These are phyloP conservation scores for Bombycilla garrulus DNA, from an alignment of 2,113 vertebrate species.

Conservation along the genomic window DNA sequence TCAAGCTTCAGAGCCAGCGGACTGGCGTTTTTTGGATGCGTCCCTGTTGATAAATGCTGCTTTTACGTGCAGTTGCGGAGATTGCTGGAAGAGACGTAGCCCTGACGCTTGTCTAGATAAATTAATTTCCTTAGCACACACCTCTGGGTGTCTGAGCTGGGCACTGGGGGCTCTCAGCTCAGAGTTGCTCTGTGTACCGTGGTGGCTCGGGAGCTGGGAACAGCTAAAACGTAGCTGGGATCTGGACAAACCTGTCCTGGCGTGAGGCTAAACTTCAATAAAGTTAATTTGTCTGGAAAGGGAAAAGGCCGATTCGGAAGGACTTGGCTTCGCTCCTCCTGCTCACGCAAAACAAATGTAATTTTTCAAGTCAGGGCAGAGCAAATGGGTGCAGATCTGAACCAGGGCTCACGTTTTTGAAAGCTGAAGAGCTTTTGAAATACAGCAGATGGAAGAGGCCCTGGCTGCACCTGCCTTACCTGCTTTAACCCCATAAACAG, in stretches of 20 bases:
- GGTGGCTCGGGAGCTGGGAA: not conserved
- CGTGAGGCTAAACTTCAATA: not conserved
- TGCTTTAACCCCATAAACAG: not conserved
- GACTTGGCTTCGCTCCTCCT: not conserved
- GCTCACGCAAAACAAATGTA: not conserved
- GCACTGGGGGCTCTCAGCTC: not conserved
- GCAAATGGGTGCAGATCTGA: not conserved
- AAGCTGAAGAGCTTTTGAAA: not conserved
- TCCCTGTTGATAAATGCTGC: not conserved
- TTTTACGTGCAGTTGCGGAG: not conserved
- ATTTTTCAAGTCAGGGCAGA: not conserved
- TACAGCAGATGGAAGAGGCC: not conserved
- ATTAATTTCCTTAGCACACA: not conserved
- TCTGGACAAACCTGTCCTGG: not conserved
- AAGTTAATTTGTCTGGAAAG: not conserved
- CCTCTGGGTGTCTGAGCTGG: not conserved
- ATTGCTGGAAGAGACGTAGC: fast-evolving
- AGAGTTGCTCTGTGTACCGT: fast-evolving
- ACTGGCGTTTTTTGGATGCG: not conserved
- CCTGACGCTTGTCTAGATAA: not conserved
- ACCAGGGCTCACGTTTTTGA: not conserved
- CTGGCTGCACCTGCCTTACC: not conserved
- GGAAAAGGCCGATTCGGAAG: not conserved
- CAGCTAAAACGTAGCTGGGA: not conserved
- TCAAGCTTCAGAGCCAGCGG: not conserved